Conservation (phyloP, 2,113 vertebrate genomes). For the mouse (Mus musculus) region GRCm39 chr9:108714001-108714500, state of each 20-base stretch:
- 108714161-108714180: slow-evolving; percentile 73
- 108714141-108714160: background rate
- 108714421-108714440: background rate
- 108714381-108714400: background rate
- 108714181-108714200: slow-evolving; percentile 91
- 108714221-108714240: slow-evolving; percentile 90
- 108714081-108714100: background rate
- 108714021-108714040: background rate
- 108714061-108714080: background rate
- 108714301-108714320: slow-evolving; percentile 93
- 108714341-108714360: slow-evolving; percentile 93
- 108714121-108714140: slow-evolving; percentile 7
- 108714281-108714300: slow-evolving; percentile 93
- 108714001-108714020: background rate
- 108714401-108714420: background rate
- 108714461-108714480: background rate
- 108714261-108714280: slow-evolving; percentile 92
- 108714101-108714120: slow-evolving; percentile 1
- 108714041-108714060: background rate
- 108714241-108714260: slow-evolving; percentile 91
- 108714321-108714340: slow-evolving; percentile 94
- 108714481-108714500: slow-evolving; percentile 19
- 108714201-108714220: slow-evolving; percentile 91
- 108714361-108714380: slow-evolving; percentile 85
- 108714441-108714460: background rate